phyloP scores from a whole-genome alignment of 2,113 vertebrate genomes.

The Epinephelus cyanopodus region DNA sequence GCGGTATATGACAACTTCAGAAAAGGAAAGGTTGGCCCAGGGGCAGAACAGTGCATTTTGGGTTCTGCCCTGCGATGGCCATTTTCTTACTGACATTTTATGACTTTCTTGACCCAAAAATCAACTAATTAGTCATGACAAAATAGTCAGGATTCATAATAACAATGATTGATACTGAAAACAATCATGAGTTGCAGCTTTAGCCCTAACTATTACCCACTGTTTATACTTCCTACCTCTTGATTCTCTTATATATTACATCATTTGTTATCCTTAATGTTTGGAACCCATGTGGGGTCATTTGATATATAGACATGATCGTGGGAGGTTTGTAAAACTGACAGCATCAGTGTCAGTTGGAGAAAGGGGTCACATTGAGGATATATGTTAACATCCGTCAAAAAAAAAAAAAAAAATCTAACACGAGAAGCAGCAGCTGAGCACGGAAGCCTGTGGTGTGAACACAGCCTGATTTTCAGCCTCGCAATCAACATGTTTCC shows the following conservation, averaged over 20 bases:
- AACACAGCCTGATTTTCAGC: slow-evolving; percentile 13
- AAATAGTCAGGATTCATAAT: too few relatives aligned
- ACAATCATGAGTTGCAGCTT: background rate
- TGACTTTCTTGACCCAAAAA: too few relatives aligned
- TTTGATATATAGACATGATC: background rate
- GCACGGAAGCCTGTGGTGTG: background rate
- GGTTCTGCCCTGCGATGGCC: too few relatives aligned
- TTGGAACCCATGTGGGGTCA: background rate
- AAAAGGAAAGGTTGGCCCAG: too few relatives aligned
- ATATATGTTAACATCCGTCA: background rate
- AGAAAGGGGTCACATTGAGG: background rate
- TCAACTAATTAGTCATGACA: too few relatives aligned
- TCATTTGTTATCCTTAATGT: background rate
- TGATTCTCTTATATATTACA: background rate
- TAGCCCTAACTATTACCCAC: background rate
- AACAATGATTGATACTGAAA: too few relatives aligned
- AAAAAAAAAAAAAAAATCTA: background rate
- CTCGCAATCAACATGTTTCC: slow-evolving; percentile 56
- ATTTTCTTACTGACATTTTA: too few relatives aligned
- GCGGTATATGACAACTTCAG: too few relatives aligned
- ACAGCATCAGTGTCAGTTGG: background rate
- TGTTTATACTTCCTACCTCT: background rate
- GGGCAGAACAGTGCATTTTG: too few relatives aligned
- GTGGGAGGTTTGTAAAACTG: background rate
- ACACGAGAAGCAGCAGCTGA: slow-evolving; percentile 1